phyloP scores from a whole-genome alignment of 2,113 vertebrate species.

The Burhinus oedicnemus region DNA sequence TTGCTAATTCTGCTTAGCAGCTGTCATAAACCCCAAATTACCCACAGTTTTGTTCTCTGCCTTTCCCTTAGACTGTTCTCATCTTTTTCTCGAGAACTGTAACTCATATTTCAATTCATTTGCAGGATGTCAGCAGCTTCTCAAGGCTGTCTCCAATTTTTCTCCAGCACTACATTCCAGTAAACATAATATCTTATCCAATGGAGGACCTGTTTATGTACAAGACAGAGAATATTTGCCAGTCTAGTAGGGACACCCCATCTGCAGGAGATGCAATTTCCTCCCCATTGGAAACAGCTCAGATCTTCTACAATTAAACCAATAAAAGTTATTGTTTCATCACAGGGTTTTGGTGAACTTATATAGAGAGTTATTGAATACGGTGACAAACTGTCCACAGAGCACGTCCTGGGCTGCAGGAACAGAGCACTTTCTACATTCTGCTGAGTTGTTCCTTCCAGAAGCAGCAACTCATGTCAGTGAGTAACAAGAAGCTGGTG shows the following conservation, averaged over 20 bases:
- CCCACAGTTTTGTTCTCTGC: background rate
- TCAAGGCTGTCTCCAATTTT: background rate
- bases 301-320: background rate
- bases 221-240: background rate
- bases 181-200: background rate
- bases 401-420: background rate
- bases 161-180: background rate
- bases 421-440: background rate
- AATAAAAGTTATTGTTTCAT: background rate
- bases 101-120: background rate
- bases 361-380: background rate
- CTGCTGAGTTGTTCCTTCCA: conserved; percentile 24
- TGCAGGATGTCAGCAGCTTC: background rate
- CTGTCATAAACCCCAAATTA: background rate
- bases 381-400: background rate
- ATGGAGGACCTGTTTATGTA: background rate
- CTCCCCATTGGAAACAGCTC: background rate
- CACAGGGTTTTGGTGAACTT: background rate
- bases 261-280: background rate
- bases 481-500: conserved; percentile 20
- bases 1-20: background rate
- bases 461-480: background rate
- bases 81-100: background rate
- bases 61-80: background rate
- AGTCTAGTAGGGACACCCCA: background rate